Conservation (phyloP, 2,113 vertebrate species). For the Laticauda laticaudata region DNA sequence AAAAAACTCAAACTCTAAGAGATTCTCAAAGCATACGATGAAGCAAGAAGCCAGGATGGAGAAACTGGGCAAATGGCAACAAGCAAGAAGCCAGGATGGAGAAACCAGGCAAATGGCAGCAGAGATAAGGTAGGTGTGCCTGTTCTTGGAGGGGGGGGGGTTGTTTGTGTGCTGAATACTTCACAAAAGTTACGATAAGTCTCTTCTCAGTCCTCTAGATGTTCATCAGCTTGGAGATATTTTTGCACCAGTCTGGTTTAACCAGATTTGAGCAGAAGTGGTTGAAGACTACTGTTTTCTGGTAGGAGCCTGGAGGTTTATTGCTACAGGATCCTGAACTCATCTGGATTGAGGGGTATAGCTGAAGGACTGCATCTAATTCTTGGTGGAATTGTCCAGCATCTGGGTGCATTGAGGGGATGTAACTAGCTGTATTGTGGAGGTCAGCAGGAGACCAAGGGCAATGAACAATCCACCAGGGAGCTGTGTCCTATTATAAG, state of each 20-base stretch:
- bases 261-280: not conserved
- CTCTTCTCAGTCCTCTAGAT: not conserved
- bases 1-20: not conserved
- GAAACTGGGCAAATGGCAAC: conserved; percentile 38
- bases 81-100: conserved; percentile 45
- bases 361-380: not conserved
- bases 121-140: not conserved
- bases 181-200: not conserved
- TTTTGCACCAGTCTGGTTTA: not conserved
- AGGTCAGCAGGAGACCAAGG: not conserved
- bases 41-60: conserved; percentile 51
- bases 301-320: not conserved
- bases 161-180: not conserved
- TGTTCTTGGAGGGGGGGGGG: not conserved
- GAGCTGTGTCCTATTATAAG: not conserved
- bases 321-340: not conserved
- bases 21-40: conserved; percentile 33
- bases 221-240: not conserved
- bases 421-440: not conserved
- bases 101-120: conserved; percentile 36
- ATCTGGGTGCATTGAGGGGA: not conserved
- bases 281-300: not conserved
- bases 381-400: not conserved
- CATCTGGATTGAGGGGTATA: not conserved
- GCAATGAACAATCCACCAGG: not conserved